phyloP scores from a whole-genome alignment of 2,113 vertebrate species.

The Saguinus imperator region DNA sequence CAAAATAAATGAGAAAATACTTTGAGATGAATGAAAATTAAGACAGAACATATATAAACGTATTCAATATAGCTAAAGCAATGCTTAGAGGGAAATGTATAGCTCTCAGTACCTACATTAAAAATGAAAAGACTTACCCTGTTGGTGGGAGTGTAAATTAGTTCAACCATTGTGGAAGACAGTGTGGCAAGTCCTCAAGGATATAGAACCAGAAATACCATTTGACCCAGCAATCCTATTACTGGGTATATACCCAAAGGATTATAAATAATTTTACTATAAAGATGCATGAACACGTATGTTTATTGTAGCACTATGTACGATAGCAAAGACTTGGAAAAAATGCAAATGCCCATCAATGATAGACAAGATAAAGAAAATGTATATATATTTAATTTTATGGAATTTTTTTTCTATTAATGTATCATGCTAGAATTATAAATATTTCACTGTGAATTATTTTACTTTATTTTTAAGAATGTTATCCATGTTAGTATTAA shows the following conservation, averaged over 20 bases:
- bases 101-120: background rate
- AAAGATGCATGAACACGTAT: too few relatives aligned
- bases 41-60: background rate
- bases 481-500: background rate
- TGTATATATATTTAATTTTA: background rate
- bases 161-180: too few relatives aligned
- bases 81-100: background rate
- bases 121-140: background rate
- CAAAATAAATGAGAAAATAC: background rate
- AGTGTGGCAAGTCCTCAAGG: too few relatives aligned
- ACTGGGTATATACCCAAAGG: too few relatives aligned
- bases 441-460: background rate
- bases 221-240: too few relatives aligned
- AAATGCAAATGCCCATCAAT: too few relatives aligned
- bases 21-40: background rate
- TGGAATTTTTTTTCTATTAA: background rate
- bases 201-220: too few relatives aligned
- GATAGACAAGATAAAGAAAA: too few relatives aligned
- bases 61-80: background rate
- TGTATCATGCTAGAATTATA: background rate
- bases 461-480: background rate
- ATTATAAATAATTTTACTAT: too few relatives aligned
- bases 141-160: too few relatives aligned
- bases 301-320: too few relatives aligned
- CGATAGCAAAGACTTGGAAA: too few relatives aligned